Conservation (phyloP, 2,888 invertebrate species). For the Melitaea athalia region DNA sequence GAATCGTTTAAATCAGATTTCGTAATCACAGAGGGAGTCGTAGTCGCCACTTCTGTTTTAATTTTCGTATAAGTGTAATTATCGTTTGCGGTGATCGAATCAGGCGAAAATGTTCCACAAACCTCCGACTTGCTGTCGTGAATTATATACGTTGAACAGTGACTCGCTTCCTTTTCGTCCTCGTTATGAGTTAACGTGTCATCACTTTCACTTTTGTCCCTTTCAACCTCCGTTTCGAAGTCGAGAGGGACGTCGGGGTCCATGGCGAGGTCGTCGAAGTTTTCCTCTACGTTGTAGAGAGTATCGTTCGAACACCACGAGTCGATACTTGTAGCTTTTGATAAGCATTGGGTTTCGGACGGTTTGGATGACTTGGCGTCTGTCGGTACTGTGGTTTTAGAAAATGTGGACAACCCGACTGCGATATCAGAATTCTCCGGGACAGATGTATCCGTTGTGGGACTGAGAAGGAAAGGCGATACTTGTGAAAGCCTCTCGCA, state of each 20-base stretch:
- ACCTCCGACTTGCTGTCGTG: conserved; percentile 70
- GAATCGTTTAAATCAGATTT: conserved; percentile 67
- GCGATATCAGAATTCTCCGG: conserved; percentile 64
- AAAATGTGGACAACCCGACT: conserved; percentile 73
- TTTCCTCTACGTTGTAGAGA: conserved; percentile 84
- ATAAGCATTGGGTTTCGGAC: conserved; percentile 71
- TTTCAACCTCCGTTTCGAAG: conserved; percentile 52
- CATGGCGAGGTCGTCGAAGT: conserved; percentile 74
- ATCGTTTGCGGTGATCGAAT: conserved; percentile 71
- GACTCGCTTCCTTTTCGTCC: conserved; percentile 66
- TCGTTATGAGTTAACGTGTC: conserved; percentile 71
- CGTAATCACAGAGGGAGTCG: conserved; percentile 56
- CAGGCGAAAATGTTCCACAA: conserved; percentile 70
- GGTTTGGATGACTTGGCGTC: conserved; percentile 77
- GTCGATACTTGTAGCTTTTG: conserved; percentile 83
- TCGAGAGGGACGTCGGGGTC: conserved; percentile 63
- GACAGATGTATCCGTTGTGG: conserved; percentile 66
- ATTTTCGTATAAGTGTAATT: conserved; percentile 72
- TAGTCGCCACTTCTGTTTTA: conserved; percentile 57
- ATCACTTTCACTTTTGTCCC: conserved; percentile 66
- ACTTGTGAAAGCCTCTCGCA: conserved; percentile 72
- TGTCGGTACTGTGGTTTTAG: conserved; percentile 74
- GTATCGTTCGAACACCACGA: conserved; percentile 86
- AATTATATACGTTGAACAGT: conserved; percentile 71
- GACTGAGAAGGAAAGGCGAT: conserved; percentile 72